phyloP scores from a whole-genome alignment of 30 jellyfish, hydroid and myxozoan species.

The Rhopilema esculentum region DNA sequence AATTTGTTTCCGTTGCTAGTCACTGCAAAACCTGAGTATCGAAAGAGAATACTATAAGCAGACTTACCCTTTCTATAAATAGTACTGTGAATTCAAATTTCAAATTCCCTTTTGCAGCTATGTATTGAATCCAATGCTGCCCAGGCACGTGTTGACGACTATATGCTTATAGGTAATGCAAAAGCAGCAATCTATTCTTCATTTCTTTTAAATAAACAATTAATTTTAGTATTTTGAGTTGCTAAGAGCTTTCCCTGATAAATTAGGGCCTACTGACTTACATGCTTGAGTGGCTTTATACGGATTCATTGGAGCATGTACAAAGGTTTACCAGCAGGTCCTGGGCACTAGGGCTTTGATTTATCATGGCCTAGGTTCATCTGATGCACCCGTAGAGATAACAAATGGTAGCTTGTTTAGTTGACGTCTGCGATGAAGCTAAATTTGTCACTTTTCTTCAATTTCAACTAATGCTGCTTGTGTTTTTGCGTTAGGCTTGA shows the following conservation, averaged over 20 bases:
- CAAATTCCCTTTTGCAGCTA: background rate
- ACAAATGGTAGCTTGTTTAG: background rate
- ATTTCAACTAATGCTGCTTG: no score
- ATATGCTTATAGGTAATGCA: background rate
- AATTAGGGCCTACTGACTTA: background rate
- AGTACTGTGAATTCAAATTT: background rate
- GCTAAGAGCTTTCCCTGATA: background rate
- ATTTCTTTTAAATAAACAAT: background rate
- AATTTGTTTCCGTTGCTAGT: background rate
- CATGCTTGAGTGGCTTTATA: slow-evolving; percentile 37
- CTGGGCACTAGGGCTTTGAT: slow-evolving; percentile 2
- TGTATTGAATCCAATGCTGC: background rate
- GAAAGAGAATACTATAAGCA: no score
- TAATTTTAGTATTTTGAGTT: background rate
- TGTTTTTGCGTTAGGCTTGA: no score
- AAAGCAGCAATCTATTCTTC: background rate
- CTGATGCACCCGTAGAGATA: background rate
- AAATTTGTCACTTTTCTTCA: no score
- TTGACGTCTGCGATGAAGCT: no score
- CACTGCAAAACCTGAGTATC: no score
- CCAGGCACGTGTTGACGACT: background rate
- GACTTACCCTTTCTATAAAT: background rate
- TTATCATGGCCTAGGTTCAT: background rate
- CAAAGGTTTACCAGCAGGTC: slow-evolving; percentile 37
- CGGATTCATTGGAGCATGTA: slow-evolving; percentile 49